Base-by-base conservation (phyloP, 2,113 vertebrate genomes). In the Balaenoptera acutorostrata region DNA sequence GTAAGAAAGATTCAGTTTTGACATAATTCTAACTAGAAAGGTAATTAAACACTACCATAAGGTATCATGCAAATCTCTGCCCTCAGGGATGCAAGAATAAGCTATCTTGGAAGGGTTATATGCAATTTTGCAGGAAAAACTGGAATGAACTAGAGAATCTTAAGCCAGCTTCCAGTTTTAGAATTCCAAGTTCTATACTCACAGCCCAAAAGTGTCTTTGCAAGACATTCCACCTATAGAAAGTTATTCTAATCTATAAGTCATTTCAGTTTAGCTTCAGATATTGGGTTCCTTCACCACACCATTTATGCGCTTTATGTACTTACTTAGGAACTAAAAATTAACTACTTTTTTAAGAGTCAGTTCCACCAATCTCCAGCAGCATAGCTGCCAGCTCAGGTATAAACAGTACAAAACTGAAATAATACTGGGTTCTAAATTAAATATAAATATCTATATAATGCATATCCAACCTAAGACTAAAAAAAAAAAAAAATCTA, bases 1-100 rank as follows among this genome's bases (percentile, higher is more conserved):
- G 29, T 77, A 77, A 91, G 33, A n/a, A 9, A 91, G 44, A 84
- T 75, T 92, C 78, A 68, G 31, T 68, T 93, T 92, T 97, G 89
- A 96, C 68, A 75, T 77, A 88, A 96, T 88, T 96, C 57, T 96
- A 93, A 90, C 57, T 41, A 88, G 46, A 93, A 93, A 95, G 49
- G 55, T 93, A 87, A 97, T 92, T 84, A 88, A 93, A 96, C n/a
- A 91, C 31, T 66, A 25, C 49, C 52, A 75, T 49, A 88, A 66
- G 4, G 46, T 95, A 91, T 11, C 49, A 63, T 31, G 21, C 64
- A 96, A 91, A 85, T 88, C 44, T 97, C 71, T 91, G 52, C 20
- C 61, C 33, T 88, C 72, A 33, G 55, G 44, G 81, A 81, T 13
- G 27, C 5, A 95, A 90, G 33, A 91, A 66, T 71, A 96, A 83